Conservation (phyloP, 2,888 invertebrate genomes). For the Torymus aiolomorphi region DNA sequence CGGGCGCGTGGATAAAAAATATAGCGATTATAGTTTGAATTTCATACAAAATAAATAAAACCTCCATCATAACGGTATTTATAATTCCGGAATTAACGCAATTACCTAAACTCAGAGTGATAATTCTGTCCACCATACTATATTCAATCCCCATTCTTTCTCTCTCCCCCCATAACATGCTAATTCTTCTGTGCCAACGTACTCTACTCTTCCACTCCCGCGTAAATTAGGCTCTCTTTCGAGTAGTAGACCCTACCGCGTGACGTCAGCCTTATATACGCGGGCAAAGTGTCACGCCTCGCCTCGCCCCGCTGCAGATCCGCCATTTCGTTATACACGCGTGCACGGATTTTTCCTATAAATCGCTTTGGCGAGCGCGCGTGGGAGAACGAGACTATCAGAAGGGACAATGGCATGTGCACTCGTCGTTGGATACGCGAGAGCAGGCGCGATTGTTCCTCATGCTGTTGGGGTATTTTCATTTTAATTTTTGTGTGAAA, state of each 20-base stretch:
- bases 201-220: conserved; percentile 33
- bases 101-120: too few relatives aligned
- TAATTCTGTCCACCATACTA: too few relatives aligned
- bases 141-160: not conserved
- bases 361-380: not conserved
- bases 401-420: too few relatives aligned
- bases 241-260: not conserved
- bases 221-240: conserved; percentile 33
- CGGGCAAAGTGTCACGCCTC: conserved; percentile 39
- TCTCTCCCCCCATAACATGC: conserved; percentile 40
- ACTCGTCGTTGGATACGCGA: too few relatives aligned
- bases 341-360: conserved; percentile 16
- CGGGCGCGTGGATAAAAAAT: too few relatives aligned
- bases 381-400: not conserved
- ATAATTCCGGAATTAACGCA: too few relatives aligned
- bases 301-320: conserved; percentile 12
- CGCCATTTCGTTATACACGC: conserved; percentile 29
- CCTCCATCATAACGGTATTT: too few relatives aligned
- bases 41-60: too few relatives aligned
- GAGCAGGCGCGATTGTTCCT: too few relatives aligned
- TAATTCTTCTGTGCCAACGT: conserved; percentile 53
- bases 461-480: too few relatives aligned
- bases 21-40: too few relatives aligned
- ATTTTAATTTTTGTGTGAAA: too few relatives aligned
- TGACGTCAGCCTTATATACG: conserved; percentile 39